Evolutionary conservation across 2,888 invertebrate species (phyloP), one percentile per base, ranked within the genome.

Genomic region (Drosophila gaucha): DNA sequence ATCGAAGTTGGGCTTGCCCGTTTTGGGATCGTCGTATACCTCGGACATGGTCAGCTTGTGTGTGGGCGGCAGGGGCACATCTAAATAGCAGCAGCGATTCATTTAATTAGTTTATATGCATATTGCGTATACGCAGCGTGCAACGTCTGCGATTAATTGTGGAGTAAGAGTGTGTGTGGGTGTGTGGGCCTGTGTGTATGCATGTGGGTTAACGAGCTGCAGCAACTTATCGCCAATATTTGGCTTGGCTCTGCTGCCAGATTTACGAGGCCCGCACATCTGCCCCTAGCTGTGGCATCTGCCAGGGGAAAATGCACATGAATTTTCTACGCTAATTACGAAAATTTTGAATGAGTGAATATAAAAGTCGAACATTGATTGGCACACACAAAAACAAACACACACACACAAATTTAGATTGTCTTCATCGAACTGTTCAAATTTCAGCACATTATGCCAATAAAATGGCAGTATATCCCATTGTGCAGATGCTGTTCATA

Each of bases 61-160:
- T 93, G 97, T 97, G 91, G 99, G 99, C 91, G 99, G 99, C 94
- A 99, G 98, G 92, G 98, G 98, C 90, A 99, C 99, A 95, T 98
- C 97, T 92, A 58, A 14, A 56, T 39, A 33, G 30, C 22, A 63
- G 47, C 18, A 31, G 47, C 20, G 6, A 49, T 64, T 39, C 4
- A 60, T 33, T 33, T 31, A 20, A 64, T 64, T 57, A n/a, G 44
- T 44, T 56, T 46, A 38, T 51, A 47, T 16, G 54, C 3, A 49
- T 44, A 50, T 64, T 65, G 86, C 72, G 72, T 79, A 79, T 64
- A 79, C 80, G 77, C 63, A 75, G 35, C 14, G 54, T 68, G 75
- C 55, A 76, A 36, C 62, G 36, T 31, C 8, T n/a, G 38, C 2
- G 16, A 14, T 8, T 51, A 10, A 41, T 30, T 24, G 1, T 6